Conservation (phyloP, 2,888 invertebrate genomes). For the Xanthorhoe designata region DNA sequence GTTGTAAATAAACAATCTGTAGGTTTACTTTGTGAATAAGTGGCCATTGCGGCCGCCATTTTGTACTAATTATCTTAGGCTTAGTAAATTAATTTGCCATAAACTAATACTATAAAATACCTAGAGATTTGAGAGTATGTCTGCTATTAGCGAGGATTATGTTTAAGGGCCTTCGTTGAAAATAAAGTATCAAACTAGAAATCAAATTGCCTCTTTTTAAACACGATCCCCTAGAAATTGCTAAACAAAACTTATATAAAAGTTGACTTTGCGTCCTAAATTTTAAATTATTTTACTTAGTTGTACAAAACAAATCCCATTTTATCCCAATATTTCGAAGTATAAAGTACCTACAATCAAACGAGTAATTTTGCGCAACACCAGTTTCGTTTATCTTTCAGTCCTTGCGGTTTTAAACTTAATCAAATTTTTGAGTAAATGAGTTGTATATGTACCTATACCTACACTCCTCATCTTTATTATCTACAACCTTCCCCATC, state of each 20-base stretch:
- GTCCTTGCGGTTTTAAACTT: too few species aligned
- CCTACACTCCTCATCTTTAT: too few species aligned
- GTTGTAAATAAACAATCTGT: slow-evolving; percentile 28
- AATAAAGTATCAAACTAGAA: background rate
- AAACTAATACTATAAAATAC: background rate
- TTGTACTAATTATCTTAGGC: slow-evolving; percentile 11
- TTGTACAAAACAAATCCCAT: background rate
- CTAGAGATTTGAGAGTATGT: background rate
- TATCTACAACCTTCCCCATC: too few species aligned
- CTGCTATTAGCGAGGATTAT: background rate
- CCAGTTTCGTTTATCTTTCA: too few species aligned
- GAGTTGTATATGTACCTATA: too few species aligned
- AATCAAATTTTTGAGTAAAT: too few species aligned
- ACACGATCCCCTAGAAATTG: slow-evolving; percentile 1
- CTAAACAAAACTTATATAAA: slow-evolving; percentile 17
- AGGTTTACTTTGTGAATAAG: slow-evolving; percentile 18
- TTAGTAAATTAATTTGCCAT: slow-evolving; percentile 6
- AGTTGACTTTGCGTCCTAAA: background rate
- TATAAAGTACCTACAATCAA: background rate
- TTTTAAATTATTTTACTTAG: slow-evolving; percentile 6
- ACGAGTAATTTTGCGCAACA: background rate
- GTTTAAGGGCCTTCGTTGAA: background rate
- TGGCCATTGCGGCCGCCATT: slow-evolving; percentile 22
- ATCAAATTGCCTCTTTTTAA: background rate
- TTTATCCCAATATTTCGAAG: slow-evolving; percentile 2